These are phyloP conservation scores for Fulica atra DNA, from an alignment of 2,113 vertebrate species.

Conservation along the genomic window DNA sequence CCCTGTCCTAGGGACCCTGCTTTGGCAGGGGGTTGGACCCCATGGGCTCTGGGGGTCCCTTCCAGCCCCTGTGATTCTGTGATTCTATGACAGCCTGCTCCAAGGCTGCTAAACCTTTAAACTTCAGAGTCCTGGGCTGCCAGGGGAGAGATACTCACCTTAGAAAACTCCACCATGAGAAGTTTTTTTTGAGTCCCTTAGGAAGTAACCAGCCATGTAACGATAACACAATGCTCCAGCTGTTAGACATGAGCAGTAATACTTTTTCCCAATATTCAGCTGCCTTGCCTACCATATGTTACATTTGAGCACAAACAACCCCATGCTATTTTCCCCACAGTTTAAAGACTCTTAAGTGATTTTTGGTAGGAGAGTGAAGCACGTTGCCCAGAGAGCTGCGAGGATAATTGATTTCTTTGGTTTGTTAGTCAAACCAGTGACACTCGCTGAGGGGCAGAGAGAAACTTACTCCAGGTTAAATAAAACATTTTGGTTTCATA, in stretches of 20 bases:
- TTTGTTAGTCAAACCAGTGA: neutral
- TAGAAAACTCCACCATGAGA: neutral
- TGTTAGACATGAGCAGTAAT: neutral
- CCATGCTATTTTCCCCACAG: neutral
- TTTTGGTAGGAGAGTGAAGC: neutral
- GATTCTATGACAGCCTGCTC: neutral
- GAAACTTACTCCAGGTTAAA: neutral
- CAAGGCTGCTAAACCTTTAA: neutral
- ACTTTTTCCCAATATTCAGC: neutral
- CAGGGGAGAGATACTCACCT: neutral
- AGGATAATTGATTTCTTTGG: neutral
- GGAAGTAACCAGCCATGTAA: neutral
- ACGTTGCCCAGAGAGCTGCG: neutral
- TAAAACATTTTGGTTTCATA: neutral
- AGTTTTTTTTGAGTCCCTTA: neutral
- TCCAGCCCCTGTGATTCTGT: too few relatives aligned
- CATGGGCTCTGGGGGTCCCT: too few relatives aligned
- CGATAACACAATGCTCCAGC: neutral
- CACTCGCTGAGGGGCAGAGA: neutral
- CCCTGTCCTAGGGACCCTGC: too few relatives aligned
- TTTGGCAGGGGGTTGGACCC: too few relatives aligned
- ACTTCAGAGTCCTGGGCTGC: neutral
- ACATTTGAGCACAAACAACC: neutral
- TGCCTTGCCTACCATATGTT: neutral
- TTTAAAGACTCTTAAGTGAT: neutral